These are phyloP conservation scores for Cheiracanthium punctorium DNA, from an alignment of 2,888 invertebrate genomes.

Conservation along the genomic window DNA sequence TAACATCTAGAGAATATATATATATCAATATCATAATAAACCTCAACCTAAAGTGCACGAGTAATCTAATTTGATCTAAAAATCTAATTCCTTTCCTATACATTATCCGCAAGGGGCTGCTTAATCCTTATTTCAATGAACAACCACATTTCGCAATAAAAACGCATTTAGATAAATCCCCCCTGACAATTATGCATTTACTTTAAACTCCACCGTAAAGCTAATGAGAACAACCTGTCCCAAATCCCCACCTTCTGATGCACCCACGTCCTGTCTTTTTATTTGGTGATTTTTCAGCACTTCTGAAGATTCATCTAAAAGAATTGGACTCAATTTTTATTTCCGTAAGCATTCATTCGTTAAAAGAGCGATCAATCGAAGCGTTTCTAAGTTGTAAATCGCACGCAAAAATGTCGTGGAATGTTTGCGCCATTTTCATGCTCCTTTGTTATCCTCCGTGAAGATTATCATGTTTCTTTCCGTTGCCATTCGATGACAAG, in stretches of 20 bases:
- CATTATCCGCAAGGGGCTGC: no score
- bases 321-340: constrained; percentile 34
- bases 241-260: not conserved
- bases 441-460: not conserved
- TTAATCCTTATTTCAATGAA: not conserved
- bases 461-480: not conserved
- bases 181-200: not conserved
- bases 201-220: not conserved
- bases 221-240: constrained; percentile 24
- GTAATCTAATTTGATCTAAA: no score
- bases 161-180: not conserved
- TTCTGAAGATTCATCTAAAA: not conserved
- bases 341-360: constrained; percentile 48
- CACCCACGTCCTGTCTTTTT: not conserved
- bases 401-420: constrained; percentile 4
- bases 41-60: no score
- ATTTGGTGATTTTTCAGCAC: constrained; percentile 21
- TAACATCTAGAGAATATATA: no score
- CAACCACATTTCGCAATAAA: not conserved
- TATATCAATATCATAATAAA: no score
- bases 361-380: constrained; percentile 27
- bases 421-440: constrained; percentile 9
- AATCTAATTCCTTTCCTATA: no score
- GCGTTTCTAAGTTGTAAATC: constrained; percentile 33
- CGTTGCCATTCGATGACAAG: not conserved